phyloP scores from a whole-genome alignment of 2,888 invertebrate species.

The Beris morrisii region DNA sequence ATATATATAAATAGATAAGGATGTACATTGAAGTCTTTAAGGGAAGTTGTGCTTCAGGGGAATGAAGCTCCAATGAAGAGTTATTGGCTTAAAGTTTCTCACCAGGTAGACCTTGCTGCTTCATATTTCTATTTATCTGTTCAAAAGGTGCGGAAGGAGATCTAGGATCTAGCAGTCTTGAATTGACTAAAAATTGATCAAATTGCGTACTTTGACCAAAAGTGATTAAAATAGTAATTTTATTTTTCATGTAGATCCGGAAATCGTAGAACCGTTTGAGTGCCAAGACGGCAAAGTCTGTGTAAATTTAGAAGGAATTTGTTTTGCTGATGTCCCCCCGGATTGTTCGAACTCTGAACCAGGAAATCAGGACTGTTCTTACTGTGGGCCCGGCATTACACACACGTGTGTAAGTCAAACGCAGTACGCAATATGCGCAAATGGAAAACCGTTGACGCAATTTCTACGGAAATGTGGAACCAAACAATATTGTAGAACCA shows the following conservation, averaged over 20 bases:
- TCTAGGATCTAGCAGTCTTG: no score
- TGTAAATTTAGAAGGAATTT: conserved; percentile 3
- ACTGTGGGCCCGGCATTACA: background rate
- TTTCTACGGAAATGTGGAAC: conserved; percentile 3
- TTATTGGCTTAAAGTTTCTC: no score
- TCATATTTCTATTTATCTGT: no score
- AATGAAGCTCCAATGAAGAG: no score
- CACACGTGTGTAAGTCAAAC: conserved; percentile 15
- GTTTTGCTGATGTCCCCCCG: background rate
- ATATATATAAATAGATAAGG: no score
- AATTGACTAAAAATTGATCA: no score
- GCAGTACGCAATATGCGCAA: conserved; percentile 13
- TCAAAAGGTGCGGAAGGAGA: no score
- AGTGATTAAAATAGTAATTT: background rate
- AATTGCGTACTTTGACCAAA: no score
- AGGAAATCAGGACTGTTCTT: background rate
- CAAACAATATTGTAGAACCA: no score
- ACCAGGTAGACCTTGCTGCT: no score
- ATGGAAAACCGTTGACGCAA: background rate
- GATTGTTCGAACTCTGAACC: background rate
- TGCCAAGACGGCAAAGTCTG: conserved; percentile 16
- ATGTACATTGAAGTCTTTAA: no score
- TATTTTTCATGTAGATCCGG: background rate
- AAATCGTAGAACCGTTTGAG: background rate
- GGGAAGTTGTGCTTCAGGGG: no score